These are phyloP conservation scores for Apteryx owenii DNA, from an alignment of 2,113 vertebrate genomes.

Conservation along the genomic window DNA sequence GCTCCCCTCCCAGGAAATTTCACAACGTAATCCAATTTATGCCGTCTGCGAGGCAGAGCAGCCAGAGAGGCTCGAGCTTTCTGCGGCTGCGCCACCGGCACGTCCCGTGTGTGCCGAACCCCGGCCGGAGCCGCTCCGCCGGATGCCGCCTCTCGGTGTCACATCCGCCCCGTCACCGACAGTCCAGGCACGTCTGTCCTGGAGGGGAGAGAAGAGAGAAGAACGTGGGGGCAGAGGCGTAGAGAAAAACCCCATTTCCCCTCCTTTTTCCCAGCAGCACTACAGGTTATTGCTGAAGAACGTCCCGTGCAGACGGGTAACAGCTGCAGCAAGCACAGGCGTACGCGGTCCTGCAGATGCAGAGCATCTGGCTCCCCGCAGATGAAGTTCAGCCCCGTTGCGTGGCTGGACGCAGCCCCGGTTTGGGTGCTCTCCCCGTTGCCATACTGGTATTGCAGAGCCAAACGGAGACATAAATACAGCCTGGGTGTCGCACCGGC, in stretches of 20 bases:
- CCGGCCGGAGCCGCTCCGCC: too few relatives aligned
- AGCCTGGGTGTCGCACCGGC: fast-evolving
- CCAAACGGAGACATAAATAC: fast-evolving
- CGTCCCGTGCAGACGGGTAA: too few relatives aligned
- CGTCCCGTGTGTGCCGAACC: not conserved
- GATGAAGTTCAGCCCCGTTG: not conserved
- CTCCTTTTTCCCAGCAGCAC: not conserved
- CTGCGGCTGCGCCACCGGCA: slow-evolving; percentile 33
- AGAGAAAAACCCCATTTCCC: not conserved
- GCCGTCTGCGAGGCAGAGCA: not conserved
- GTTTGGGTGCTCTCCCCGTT: not conserved
- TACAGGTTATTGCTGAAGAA: too few relatives aligned
- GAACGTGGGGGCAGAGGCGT: too few relatives aligned
- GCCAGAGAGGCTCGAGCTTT: not conserved
- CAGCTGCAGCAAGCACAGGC: too few relatives aligned
- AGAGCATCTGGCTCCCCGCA: not conserved
- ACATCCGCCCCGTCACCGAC: too few relatives aligned
- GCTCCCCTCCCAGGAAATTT: not conserved
- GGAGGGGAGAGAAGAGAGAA: not conserved
- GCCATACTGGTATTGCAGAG: not conserved
- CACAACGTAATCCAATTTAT: slow-evolving; percentile 30
- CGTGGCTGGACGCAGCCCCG: fast-evolving
- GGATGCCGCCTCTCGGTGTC: too few relatives aligned
- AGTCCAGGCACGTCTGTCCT: too few relatives aligned
- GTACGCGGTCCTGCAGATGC: too few relatives aligned